A percentile compares a stretch with the other conserved stretches of the same genome.
Conservation (phyloP, 2,888 invertebrate species). For the Bibio marci region DNA sequence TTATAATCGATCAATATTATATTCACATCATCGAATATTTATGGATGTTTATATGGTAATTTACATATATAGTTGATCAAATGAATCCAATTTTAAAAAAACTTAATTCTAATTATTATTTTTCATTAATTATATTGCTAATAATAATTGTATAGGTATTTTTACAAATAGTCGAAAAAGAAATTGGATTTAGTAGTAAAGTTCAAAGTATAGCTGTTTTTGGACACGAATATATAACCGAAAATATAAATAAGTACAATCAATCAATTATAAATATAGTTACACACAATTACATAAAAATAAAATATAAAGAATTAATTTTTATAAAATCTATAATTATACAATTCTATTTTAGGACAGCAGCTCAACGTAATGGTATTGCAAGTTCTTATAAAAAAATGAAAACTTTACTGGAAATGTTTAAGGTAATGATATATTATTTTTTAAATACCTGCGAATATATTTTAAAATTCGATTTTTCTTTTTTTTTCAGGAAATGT, state of each 20-base stretch:
- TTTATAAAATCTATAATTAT: too few relatives aligned
- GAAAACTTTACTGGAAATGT: slow-evolving; percentile 14
- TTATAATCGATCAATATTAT: slow-evolving; percentile 9
- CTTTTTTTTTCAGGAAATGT: background rate
- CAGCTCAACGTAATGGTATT: slow-evolving; percentile 31
- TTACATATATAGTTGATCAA: background rate
- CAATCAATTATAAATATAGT: too few relatives aligned
- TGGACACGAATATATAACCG: slow-evolving; percentile 41
- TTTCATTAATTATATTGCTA: background rate
- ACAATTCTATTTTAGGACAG: slow-evolving; percentile 16
- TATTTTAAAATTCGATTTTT: background rate
- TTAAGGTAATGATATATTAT: slow-evolving; percentile 18
- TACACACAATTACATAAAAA: too few relatives aligned
- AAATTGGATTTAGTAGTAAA: slow-evolving; percentile 31
- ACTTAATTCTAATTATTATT: background rate
- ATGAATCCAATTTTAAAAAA: background rate
- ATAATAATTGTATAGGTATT: background rate
- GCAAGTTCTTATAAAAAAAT: slow-evolving; percentile 15
- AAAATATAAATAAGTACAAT: slow-evolving; percentile 29
- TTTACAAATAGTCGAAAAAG: slow-evolving; percentile 24
- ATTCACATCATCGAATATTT: slow-evolving; percentile 23
- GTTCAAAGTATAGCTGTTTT: slow-evolving; percentile 42
- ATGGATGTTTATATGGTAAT: slow-evolving; percentile 15
- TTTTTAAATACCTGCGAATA: too few relatives aligned
- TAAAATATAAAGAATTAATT: too few relatives aligned